Base-by-base conservation (phyloP, 2,113 vertebrate genomes). In the Miniopterus natalensis region DNA sequence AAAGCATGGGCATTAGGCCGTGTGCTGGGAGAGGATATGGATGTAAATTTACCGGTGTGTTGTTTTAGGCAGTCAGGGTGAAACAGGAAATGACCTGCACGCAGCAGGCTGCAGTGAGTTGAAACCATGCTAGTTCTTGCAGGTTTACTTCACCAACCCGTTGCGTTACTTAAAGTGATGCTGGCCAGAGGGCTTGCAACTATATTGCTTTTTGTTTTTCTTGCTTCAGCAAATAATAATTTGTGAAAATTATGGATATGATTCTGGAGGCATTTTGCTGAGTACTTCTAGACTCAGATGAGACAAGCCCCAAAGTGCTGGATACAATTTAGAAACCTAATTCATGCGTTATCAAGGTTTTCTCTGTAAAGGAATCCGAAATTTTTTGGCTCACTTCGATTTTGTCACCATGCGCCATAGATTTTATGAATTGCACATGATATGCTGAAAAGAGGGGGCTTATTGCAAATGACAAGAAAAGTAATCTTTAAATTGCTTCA, bases 31-130 rank as follows among this genome's bases (percentile, higher is more conserved):
- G 94, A n/a, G 86, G 96, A 96, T 90, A 83, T 96, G 96, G 96
- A 96, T 96, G 91, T 97, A 95, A 85, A 65, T 57, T 70, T 45
- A 61, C 63, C 78, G 63, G 63, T 20, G 84, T 98, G 96, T 97
- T 98, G 87, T 97, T 98, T 95, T 80, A 96, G 95, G 97, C 95
- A 94, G 77, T 71, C 73, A 47, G 36, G 42, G 88, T 78, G 71
- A 96, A 94, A 95, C 68, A 95, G 97, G 96, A 98, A 98, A 96
- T 83, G 84, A 53, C 79, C 83, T 66, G 9, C 1, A 1, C 2
- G 11, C 40, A 85, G 75, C 47, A 20, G 84, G 47, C 66, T 40
- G 21, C n/a, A 25, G 0, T 51, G 66, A 93, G 51, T 0, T 40
- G 87, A 65, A 78, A 86, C 92, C 92, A 96, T 68, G n/a, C 0